A percentile compares a stretch with the other conserved stretches of the same genome.
phyloP scores from a whole-genome alignment of 2,113 vertebrate genomes.

The Arizona elegans region DNA sequence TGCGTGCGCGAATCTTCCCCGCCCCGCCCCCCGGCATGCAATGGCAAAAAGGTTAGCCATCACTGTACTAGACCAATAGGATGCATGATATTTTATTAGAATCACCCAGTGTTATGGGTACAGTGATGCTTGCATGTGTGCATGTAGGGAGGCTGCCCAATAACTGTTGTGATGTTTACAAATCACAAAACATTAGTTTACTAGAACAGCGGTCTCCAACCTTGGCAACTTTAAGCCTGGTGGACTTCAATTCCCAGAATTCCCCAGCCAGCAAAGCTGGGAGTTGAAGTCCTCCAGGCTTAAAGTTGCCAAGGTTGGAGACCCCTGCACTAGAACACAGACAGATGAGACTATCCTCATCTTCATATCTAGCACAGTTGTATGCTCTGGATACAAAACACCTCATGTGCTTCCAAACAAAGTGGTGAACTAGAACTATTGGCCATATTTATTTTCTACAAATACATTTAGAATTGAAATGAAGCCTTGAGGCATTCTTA shows the following conservation, averaged over 20 bases:
- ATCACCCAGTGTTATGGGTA: background rate
- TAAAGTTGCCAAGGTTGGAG: no score
- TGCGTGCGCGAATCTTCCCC: no score
- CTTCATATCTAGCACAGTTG: background rate
- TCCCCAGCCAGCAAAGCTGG: no score
- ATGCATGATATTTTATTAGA: background rate
- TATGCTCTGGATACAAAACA: background rate
- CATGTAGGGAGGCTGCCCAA: background rate
- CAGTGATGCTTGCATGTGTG: background rate
- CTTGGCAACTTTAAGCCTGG: no score
- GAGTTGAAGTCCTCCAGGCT: no score
- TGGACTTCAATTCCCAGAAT: no score
- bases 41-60: no score
- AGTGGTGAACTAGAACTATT: background rate
- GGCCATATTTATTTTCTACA: background rate
- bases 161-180: background rate
- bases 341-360: background rate
- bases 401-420: background rate
- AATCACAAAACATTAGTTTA: background rate
- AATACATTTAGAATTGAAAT: background rate
- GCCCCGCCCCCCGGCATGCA: rapidly evolving
- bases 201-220: no score
- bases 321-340: background rate
- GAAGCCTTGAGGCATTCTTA: background rate
- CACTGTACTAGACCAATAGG: background rate